phyloP scores from a whole-genome alignment of 2,797 vertebrate species.

The Hapalemur alaotrensis region DNA sequence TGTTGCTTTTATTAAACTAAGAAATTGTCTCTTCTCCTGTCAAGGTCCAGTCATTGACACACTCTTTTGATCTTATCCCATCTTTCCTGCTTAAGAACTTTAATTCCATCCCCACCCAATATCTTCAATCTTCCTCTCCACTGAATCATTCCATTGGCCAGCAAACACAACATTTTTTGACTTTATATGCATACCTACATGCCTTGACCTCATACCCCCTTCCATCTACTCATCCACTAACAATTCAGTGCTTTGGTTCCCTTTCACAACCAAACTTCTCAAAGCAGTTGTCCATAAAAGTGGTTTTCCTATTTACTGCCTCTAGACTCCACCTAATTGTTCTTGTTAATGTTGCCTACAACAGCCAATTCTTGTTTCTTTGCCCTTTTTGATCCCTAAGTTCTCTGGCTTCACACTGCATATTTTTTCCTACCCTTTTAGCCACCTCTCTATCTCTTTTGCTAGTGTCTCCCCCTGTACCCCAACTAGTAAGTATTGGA shows the following conservation, averaged over 20 bases:
- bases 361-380: neutral
- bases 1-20: neutral
- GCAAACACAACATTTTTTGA: neutral
- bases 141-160: neutral
- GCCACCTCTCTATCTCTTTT: neutral
- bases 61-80: neutral
- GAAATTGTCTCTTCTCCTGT: neutral
- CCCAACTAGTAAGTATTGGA: neutral
- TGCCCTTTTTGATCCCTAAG: neutral
- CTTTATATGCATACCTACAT: neutral
- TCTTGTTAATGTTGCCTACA: neutral
- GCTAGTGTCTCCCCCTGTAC: neutral
- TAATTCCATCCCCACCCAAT: accelerated
- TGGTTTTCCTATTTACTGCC: no score
- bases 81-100: neutral
- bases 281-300: neutral
- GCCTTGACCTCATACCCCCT: neutral
- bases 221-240: neutral
- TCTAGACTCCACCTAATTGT: neutral
- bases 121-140: neutral
- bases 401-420: neutral
- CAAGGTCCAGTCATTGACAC: neutral
- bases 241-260: neutral
- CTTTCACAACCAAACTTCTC: neutral
- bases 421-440: neutral